Conservation (phyloP, 2,797 vertebrate species). For the Alfaro cultratus region DNA sequence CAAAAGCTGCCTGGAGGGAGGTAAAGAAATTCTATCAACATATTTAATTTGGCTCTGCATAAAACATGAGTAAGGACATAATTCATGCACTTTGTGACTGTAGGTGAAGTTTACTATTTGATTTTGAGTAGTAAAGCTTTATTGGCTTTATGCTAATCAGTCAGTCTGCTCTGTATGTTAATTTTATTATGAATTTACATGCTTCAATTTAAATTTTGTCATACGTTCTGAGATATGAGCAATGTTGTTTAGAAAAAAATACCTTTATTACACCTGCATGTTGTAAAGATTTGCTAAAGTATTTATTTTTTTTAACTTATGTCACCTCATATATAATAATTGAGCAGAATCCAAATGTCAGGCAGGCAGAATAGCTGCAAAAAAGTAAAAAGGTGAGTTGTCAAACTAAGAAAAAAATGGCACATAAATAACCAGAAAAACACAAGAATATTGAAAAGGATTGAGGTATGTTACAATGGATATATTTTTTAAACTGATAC, state of each 20-base stretch:
- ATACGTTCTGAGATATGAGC: neutral
- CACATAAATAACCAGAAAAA: neutral
- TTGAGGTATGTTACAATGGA: neutral
- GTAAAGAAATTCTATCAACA: slow-evolving; percentile 34
- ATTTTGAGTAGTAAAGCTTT: neutral
- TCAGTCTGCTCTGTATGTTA: neutral
- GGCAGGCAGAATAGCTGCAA: neutral
- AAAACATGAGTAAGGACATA: slow-evolving; percentile 5
- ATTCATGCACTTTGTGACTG: neutral
- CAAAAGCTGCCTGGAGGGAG: slow-evolving; percentile 12
- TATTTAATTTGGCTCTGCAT: slow-evolving; percentile 28
- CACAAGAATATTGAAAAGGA: neutral
- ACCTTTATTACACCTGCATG: neutral
- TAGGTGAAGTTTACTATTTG: neutral
- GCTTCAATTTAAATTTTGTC: neutral
- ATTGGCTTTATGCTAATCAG: neutral
- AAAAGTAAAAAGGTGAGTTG: neutral
- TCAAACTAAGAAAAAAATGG: neutral
- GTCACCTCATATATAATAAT: neutral
- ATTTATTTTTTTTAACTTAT: no score
- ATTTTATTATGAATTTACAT: neutral
- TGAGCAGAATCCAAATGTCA: neutral
- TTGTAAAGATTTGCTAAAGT: neutral
- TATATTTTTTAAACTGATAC: neutral
- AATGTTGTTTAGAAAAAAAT: neutral